These are phyloP conservation scores for Beroe ovata DNA, from an alignment of 37 sponge, comb jelly and placozoan genomes.

Conservation along the genomic window DNA sequence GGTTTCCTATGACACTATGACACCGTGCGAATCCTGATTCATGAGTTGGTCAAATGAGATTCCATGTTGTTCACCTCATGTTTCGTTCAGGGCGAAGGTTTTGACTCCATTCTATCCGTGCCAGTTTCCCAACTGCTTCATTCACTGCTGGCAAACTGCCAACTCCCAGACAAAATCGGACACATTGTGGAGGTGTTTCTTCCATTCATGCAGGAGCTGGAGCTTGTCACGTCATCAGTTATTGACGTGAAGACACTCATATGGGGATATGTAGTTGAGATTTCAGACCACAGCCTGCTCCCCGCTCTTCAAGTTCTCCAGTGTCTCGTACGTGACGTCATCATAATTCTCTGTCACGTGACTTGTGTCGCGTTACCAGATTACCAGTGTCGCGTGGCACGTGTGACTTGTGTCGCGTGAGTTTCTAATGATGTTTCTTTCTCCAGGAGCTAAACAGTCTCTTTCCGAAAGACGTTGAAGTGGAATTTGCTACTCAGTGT, in stretches of 20 bases:
- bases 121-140: constrained; percentile 13
- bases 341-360: too few relatives aligned
- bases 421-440: not conserved
- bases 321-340: not conserved
- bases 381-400: too few relatives aligned
- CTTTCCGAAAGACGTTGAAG: constrained; percentile 14
- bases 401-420: too few relatives aligned
- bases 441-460: constrained; percentile 11
- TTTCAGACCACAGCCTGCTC: not conserved
- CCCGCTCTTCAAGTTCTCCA: constrained; percentile 5
- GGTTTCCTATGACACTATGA: not conserved
- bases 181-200: constrained; percentile 43
- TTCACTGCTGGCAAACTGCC: constrained; percentile 21
- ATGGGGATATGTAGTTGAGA: not conserved
- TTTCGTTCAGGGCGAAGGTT: not conserved
- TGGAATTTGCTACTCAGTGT: not conserved
- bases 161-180: not conserved
- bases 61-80: not conserved
- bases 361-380: too few relatives aligned
- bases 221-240: not conserved
- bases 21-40: not conserved
- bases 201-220: constrained; percentile 8
- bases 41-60: not conserved
- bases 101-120: constrained; percentile 28
- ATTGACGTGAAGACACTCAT: constrained; percentile 2